Base-by-base conservation (phyloP, 2,888 invertebrate species). In the Zhuqinia jingwanae region DNA sequence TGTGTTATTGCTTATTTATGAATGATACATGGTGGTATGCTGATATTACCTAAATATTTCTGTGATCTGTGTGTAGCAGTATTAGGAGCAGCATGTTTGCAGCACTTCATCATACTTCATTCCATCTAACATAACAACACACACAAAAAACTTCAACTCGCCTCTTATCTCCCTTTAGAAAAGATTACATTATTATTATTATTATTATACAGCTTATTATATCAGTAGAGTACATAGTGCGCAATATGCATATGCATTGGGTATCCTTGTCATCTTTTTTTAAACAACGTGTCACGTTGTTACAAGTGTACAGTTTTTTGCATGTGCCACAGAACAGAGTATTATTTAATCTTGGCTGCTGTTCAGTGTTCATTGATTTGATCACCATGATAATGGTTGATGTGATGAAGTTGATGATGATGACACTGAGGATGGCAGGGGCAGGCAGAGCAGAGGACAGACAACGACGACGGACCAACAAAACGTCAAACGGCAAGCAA, bases 221-320 rank as follows among this genome's bases (percentile, higher is more conserved):
- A 36, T 36, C 36, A 3, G 8, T 36, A 36, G 8, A 36, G 8
- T 8, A 36, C 36, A 36, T 36, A 36, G 36, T n/a, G n/a, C n/a
- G n/a, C n/a, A n/a, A n/a, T n/a, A n/a, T n/a, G n/a, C n/a, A n/a
- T n/a, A 36, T 36, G 6, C 58, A 10, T 58, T 77, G 58, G 36
- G 58, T 53, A 58, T 77, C 76, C 76, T 77, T 77, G 76, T 77
- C 76, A 77, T 77, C 76, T 36, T 77, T 77, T 75, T 58, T 77
- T 70, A 30, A 70, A 58, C 76, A 77, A 58, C 76, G 36, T 53
- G 58, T 36, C 58, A 77, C 58, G 42, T 58, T 58, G 58, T 58
- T 75, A 27, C 75, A 58, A 70, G n/a, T 36, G 8, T 36, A 73
- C 50, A 73, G 27, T 27, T n/a, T 50, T 53, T 73, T 73, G 27